phyloP scores from a whole-genome alignment of 2,797 vertebrate species.

The Phrynocephalus guinanensis region DNA sequence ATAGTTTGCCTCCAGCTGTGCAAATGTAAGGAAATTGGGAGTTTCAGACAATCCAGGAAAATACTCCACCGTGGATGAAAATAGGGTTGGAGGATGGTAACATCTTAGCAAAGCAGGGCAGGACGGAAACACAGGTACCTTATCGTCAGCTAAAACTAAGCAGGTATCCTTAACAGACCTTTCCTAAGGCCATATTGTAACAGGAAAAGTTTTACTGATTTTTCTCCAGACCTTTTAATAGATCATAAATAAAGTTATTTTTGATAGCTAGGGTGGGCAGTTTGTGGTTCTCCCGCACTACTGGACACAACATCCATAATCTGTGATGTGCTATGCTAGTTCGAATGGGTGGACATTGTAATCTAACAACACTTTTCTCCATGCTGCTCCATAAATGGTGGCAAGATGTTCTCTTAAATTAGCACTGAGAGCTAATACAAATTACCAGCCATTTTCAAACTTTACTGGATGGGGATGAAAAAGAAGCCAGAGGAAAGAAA shows the following conservation, averaged over 20 bases:
- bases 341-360: neutral
- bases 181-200: neutral
- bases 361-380: neutral
- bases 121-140: neutral
- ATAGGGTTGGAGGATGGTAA: neutral
- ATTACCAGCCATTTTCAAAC: neutral
- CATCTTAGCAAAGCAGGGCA: neutral
- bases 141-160: neutral
- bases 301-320: no score
- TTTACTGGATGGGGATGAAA: neutral
- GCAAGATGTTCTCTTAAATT: slow-evolving; percentile 1
- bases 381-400: neutral
- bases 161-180: neutral
- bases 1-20: neutral
- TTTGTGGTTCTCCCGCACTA: neutral
- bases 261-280: neutral
- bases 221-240: neutral
- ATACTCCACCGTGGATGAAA: neutral
- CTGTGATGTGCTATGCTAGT: no score
- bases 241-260: neutral
- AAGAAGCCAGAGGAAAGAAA: neutral
- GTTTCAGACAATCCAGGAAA: neutral
- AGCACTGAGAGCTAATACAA: neutral
- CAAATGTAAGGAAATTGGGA: neutral
- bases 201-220: neutral